Percentiles rank a stretch among this genome's conserved stretches.
phyloP scores from a whole-genome alignment of 2,888 invertebrate species.

The Iselma pallidipennis region DNA sequence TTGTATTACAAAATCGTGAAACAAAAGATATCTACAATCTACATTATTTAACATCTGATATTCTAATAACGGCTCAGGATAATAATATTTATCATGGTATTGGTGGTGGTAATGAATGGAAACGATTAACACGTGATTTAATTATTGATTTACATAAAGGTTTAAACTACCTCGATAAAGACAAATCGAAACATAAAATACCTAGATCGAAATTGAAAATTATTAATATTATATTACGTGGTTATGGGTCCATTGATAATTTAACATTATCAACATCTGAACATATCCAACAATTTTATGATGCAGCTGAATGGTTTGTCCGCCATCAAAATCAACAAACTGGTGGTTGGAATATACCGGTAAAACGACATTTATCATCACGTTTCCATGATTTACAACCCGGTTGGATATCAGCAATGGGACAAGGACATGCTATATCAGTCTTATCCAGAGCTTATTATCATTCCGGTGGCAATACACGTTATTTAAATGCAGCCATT shows the following conservation, averaged over 20 bases:
- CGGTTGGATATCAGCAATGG: conserved; percentile 96
- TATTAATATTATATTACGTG: conserved; percentile 50
- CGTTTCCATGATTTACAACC: conserved; percentile 79
- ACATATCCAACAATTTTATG: conserved; percentile 89
- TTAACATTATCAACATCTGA: conserved; percentile 79
- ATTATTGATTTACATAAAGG: conserved; percentile 92
- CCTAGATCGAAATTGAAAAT: conserved; percentile 74
- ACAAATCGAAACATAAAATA: conserved; percentile 70
- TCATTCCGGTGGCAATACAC: conserved; percentile 73
- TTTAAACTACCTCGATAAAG: conserved; percentile 68
- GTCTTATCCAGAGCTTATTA: conserved; percentile 90
- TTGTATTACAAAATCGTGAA: conserved; percentile 77
- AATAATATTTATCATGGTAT: conserved; percentile 88
- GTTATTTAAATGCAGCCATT: conserved; percentile 81
- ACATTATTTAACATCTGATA: conserved; percentile 79
- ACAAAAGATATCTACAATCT: conserved; percentile 77
- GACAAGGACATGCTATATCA: conserved; percentile 96
- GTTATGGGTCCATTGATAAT: conserved; percentile 71
- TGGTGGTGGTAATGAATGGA: conserved; percentile 71
- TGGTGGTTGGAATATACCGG: conserved; percentile 95
- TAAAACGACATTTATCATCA: conserved; percentile 71
- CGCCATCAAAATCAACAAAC: conserved; percentile 77
- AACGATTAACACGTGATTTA: conserved; percentile 82
- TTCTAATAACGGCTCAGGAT: conserved; percentile 73
- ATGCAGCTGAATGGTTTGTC: conserved; percentile 93